Evolutionary conservation across 1,140 invertebrate genomes (phyloP).

Genomic region (Drosophila pandora): DNA sequence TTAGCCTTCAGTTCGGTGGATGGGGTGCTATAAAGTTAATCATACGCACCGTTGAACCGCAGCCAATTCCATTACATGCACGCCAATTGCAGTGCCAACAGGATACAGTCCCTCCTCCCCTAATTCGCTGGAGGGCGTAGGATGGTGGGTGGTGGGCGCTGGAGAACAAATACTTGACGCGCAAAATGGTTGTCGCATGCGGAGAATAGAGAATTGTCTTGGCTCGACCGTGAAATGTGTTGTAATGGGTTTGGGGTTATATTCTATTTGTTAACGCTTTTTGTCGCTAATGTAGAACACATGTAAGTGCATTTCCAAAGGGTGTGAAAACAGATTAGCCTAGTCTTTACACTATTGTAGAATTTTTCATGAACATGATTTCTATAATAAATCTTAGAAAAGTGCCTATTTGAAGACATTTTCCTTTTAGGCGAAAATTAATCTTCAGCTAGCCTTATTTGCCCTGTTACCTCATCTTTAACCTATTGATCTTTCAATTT

Average conservation of each 20-base stretch:
- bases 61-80: conserved; percentile 47
- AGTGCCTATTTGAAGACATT: too few relatives aligned
- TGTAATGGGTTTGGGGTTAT: conserved; percentile 35
- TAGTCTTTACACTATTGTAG: background rate
- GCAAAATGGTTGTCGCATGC: conserved; percentile 28
- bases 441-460: too few relatives aligned
- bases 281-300: conserved; percentile 13
- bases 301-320: conserved; percentile 21
- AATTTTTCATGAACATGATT: too few relatives aligned
- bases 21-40: conserved; percentile 39
- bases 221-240: conserved; percentile 45
- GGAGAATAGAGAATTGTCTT: conserved; percentile 34
- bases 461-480: background rate
- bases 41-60: conserved; percentile 60
- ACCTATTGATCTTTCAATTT: conserved; percentile 3
- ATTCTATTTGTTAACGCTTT: conserved; percentile 27
- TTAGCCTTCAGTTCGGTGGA: conserved; percentile 9
- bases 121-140: too few relatives aligned
- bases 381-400: too few relatives aligned
- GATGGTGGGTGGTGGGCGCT: too few relatives aligned
- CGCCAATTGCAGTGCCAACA: conserved; percentile 39
- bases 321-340: conserved; percentile 13
- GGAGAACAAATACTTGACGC: conserved; percentile 24
- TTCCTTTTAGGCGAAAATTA: too few relatives aligned
- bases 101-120: background rate